A percentile compares a stretch with the other conserved stretches of the same genome.
phyloP scores from a whole-genome alignment of 1,140 invertebrate genomes.

The Papilio polytes region DNA sequence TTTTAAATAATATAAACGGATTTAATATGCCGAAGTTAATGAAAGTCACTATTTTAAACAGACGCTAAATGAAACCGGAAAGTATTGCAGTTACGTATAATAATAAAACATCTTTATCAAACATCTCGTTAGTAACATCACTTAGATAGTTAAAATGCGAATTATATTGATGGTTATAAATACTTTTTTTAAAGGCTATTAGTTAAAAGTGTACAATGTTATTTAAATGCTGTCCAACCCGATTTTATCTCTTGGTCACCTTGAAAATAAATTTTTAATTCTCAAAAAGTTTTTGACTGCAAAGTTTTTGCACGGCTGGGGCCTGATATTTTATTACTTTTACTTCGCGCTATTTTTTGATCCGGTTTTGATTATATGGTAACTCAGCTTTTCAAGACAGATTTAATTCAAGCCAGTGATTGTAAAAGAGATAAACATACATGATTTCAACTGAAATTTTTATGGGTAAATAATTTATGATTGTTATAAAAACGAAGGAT shows the following conservation, averaged over 20 bases:
- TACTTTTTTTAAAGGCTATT: not conserved
- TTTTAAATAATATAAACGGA: slow-evolving; percentile 28
- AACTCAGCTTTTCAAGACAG: not conserved
- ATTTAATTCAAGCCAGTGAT: not conserved
- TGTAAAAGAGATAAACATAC: no score
- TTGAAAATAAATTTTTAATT: slow-evolving; percentile 22
- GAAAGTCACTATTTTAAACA: not conserved
- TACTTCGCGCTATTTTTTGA: not conserved
- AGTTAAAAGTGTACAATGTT: not conserved
- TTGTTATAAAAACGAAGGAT: no score
- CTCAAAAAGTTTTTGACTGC: slow-evolving; percentile 18
- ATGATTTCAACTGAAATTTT: no score
- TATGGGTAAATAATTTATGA: no score
- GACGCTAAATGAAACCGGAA: not conserved
- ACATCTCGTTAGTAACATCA: not conserved
- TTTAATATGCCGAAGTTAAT: slow-evolving; percentile 6
- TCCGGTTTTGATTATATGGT: not conserved
- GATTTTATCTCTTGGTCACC: not conserved
- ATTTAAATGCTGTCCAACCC: slow-evolving; percentile 2
- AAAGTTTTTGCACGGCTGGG: not conserved
- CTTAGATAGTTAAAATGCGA: not conserved
- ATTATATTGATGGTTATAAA: not conserved
- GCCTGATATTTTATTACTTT: not conserved
- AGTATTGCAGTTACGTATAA: not conserved
- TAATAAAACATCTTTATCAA: not conserved